Conservation (phyloP, 2,888 invertebrate genomes). For the Incurvaria masculella region DNA sequence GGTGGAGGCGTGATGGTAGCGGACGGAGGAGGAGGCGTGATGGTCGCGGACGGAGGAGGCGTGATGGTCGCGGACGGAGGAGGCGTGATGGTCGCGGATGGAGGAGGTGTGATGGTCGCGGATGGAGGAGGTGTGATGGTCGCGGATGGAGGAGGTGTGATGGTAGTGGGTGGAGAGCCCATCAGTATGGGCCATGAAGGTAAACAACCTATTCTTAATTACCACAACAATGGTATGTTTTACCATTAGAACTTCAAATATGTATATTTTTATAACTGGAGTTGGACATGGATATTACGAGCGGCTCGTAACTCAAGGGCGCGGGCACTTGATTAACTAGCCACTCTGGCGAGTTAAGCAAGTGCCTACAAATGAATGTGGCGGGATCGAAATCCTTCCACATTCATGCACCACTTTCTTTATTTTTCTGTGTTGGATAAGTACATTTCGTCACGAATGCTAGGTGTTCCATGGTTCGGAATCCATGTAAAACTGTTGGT, state of each 20-base stretch:
- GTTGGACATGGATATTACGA: neutral
- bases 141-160: constrained; percentile 5
- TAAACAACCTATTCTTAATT: constrained; percentile 12
- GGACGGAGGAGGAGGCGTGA: neutral
- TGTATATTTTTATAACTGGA: neutral
- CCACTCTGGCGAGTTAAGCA: too few species aligned
- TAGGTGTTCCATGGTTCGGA: too few species aligned
- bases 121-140: neutral
- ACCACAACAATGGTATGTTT: neutral
- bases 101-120: constrained; percentile 3
- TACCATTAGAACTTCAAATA: neutral
- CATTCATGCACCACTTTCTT: too few species aligned
- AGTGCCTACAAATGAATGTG: too few species aligned
- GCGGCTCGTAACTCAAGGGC: constrained; percentile 2
- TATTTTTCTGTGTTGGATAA: too few species aligned
- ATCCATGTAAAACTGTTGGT: too few species aligned
- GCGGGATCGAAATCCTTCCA: too few species aligned
- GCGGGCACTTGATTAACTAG: too few species aligned
- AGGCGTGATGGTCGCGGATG: constrained; percentile 17
- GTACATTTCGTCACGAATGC: too few species aligned
- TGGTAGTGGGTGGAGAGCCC: constrained; percentile 6
- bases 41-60: neutral
- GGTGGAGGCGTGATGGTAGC: constrained; percentile 1
- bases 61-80: constrained; percentile 9
- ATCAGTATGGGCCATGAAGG: constrained; percentile 8